Percentiles rank a stretch among this genome's conserved stretches.
Evolutionary conservation across 2,888 invertebrate species (phyloP).

Genomic region (Amphipoea oculea): DNA sequence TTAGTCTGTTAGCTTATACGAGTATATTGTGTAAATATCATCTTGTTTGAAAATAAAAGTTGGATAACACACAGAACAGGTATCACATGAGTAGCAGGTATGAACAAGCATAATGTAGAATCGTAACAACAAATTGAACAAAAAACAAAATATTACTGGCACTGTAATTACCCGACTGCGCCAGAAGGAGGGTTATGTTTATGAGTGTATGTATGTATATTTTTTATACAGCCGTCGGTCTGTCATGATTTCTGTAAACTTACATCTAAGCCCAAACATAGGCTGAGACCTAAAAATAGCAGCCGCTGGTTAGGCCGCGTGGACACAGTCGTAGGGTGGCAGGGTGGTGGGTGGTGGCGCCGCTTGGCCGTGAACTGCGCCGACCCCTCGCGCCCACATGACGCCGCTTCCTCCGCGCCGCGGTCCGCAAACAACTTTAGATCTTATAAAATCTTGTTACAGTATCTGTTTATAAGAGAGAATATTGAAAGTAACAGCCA

Average conservation of each 20-base stretch:
- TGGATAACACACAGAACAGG: neutral
- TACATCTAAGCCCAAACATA: constrained; percentile 14
- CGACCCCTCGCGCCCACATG: constrained; percentile 80
- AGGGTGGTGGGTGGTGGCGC: constrained; percentile 62
- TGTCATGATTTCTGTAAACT: neutral
- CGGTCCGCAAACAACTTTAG: constrained; percentile 57
- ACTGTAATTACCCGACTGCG: neutral
- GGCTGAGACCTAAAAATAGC: constrained; percentile 79
- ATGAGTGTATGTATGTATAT: too few species aligned
- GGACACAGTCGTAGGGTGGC: constrained; percentile 66
- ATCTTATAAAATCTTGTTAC: constrained; percentile 8
- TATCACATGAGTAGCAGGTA: too few species aligned
- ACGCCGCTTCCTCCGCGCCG: constrained; percentile 61
- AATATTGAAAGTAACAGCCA: constrained; percentile 1
- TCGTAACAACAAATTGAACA: neutral
- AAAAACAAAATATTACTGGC: neutral
- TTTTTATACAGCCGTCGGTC: neutral
- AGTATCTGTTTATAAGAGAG: constrained; percentile 10
- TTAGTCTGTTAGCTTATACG: neutral
- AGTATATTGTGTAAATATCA: neutral
- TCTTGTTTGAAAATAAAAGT: neutral
- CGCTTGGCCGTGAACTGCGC: constrained; percentile 85
- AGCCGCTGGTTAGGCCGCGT: constrained; percentile 63
- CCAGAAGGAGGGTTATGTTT: too few species aligned
- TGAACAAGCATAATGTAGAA: neutral